phyloP scores from a whole-genome alignment of 2,113 vertebrate species.

The Ceyx melanurus region DNA sequence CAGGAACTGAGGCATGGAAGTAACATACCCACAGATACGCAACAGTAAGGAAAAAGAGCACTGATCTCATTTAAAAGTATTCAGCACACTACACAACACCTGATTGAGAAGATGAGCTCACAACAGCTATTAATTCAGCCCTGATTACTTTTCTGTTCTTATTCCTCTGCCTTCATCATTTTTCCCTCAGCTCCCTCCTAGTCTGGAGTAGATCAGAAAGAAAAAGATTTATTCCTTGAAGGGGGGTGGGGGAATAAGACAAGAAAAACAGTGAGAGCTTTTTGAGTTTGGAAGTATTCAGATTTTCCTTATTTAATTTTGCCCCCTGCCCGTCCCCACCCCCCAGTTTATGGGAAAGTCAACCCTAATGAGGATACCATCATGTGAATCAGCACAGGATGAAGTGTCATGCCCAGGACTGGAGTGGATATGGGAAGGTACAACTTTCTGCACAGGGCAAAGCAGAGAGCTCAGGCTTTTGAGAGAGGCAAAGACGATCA shows the following conservation, averaged over 20 bases:
- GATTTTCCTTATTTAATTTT: not conserved
- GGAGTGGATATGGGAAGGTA: not conserved
- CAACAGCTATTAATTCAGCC: not conserved
- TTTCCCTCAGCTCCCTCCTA: not conserved
- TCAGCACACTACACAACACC: not conserved
- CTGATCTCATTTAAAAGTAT: not conserved
- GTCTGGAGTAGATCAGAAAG: not conserved
- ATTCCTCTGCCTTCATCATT: not conserved
- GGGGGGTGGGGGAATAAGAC: not conserved
- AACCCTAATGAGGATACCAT: not conserved
- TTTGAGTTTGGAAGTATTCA: not conserved
- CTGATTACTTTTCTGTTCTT: not conserved
- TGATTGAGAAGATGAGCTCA: not conserved
- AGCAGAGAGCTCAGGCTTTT: not conserved
- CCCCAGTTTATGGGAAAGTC: not conserved
- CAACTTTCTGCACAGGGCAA: not conserved
- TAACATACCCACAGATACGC: rapidly evolving
- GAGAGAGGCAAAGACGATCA: not conserved
- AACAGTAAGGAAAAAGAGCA: not conserved
- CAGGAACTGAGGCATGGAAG: not conserved
- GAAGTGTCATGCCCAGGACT: not conserved
- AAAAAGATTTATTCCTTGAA: not conserved
- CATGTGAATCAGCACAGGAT: not conserved
- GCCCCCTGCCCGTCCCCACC: no score
- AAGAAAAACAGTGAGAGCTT: not conserved